Base-by-base conservation (phyloP, 2,888 invertebrate genomes). In the Drosophila mayaguana region DNA sequence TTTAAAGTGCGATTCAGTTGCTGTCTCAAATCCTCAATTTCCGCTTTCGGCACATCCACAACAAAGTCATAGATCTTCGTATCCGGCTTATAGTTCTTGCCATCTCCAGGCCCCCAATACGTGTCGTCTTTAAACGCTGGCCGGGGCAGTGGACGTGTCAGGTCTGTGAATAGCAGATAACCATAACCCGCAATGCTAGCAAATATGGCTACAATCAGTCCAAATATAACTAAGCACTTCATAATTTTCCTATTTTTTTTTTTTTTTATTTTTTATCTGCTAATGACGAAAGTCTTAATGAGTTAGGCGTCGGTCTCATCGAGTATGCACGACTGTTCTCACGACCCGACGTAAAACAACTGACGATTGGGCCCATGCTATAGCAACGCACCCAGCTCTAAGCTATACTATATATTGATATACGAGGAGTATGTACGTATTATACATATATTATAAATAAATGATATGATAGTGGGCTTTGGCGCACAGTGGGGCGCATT, bases 11-110 rank as follows among this genome's bases (percentile, higher is more conserved):
- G 93, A 55, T 93, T 94, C 53, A 97, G 92, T 53, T 96, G 94
- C 42, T 93, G 86, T 66, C 94, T 94, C 63, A 96, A 92, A 81
- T 96, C 95, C 18, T 93, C 91, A 48, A 96, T 93, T 43, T 89
- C 91, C 45, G 79, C 78, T 64, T 76, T 12, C 0, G 80, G 75
- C 43, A 87, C 83, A 28, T 86, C 55, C 28, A 92, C 48, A 11
- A 57, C 62, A 38, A 92, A 92, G 0, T 91, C 85, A 56, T 87
- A 88, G 36, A 92, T 83, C 14, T 85, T 78, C 28, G 80, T 63
- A 66, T 92, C 90, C 55, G 91, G 90, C 51, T 84, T 84, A 65
- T 92, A 91, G 12, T 87, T 71, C 28, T 84, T 81, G 38, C 46
- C 88, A 57, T 89, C 76, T 1, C 92, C 92, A 0, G 87, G 90